Conservation (phyloP, 2,113 vertebrate species). For the Benitochromis conjunctus region DNA sequence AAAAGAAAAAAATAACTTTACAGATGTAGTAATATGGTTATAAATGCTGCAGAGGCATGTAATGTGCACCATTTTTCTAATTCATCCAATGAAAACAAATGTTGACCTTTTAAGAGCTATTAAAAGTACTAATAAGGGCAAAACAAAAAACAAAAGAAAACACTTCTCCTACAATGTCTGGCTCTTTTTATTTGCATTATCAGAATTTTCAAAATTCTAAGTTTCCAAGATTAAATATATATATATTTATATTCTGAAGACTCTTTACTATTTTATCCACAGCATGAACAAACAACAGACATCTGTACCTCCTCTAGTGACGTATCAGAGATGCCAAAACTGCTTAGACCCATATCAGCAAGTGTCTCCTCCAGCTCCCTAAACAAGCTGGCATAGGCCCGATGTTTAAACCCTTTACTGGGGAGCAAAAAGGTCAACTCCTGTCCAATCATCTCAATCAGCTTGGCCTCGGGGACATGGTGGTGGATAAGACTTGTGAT, state of each 20-base stretch:
- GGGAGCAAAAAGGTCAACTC: slow-evolving; percentile 92
- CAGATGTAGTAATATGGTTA: background rate
- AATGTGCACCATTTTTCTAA: background rate
- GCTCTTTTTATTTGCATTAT: background rate
- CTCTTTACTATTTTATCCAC: background rate
- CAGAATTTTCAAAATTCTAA: background rate
- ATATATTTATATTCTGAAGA: background rate
- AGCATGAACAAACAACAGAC: background rate
- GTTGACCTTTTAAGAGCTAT: background rate
- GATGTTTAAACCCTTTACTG: slow-evolving; percentile 90
- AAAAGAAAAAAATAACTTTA: background rate
- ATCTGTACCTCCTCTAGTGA: slow-evolving; percentile 89
- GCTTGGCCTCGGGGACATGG: slow-evolving; percentile 90
- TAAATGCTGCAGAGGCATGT: background rate
- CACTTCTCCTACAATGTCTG: background rate
- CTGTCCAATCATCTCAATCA: slow-evolving; percentile 92
- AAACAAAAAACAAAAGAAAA: no score
- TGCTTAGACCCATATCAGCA: slow-evolving; percentile 90
- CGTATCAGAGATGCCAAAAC: slow-evolving; percentile 95
- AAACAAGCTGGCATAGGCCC: slow-evolving; percentile 93
- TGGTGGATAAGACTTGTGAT: slow-evolving; percentile 85
- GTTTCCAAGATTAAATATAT: background rate
- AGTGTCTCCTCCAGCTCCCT: slow-evolving; percentile 90
- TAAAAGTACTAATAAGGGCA: background rate
- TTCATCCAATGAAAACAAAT: background rate